Evolutionary conservation across 2,113 vertebrate genomes (phyloP), one percentile per base, ranked within the genome.

Genomic region (Aythya baeri): DNA sequence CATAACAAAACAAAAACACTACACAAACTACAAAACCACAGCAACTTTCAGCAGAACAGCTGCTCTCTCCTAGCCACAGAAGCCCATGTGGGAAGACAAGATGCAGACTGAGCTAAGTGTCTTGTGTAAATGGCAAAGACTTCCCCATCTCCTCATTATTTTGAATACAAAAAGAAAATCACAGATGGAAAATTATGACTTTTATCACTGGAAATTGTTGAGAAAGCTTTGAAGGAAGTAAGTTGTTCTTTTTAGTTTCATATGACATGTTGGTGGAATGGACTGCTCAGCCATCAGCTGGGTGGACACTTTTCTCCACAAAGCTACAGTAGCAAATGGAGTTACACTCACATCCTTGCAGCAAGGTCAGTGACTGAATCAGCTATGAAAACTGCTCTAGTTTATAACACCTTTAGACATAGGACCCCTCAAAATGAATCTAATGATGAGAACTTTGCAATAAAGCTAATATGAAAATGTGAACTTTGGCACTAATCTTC

Each of bases 341-440:
- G 4, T 74, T 70, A 20, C 21, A 27, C 4, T 77, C 41, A 2
- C 34, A 55, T 52, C 15, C 10, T 11, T 74, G 31, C 62, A 62
- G 23, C 36, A 65, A 54, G 12, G 6, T 17, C 34, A 3, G 11
- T 68, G 43, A n/a, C 20, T n/a, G 38, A 84, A 82, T 10, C 43
- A 20, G 23, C 20, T 32, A 2, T 25, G n/a, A 44, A 23, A 59
- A 17, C 31, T 75, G 32, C 0, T 0, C 4, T 72, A 25, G 78
- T 12, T 75, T 81, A 13, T 68, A 54, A 52, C 7, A 38, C 25
- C 13, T 78, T 86, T 81, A 54, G 57, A 41, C 4, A 62, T 18
- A 62, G 7, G 22, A 4, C 1, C 9, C 4, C 18, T 82, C 57
- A 50, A 70, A 82, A 73, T 4, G 2, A 38, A 65, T 41, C 49